These are phyloP conservation scores for Paramisgurnus dabryanus DNA, from an alignment of 2,113 vertebrate genomes.

Conservation along the genomic window DNA sequence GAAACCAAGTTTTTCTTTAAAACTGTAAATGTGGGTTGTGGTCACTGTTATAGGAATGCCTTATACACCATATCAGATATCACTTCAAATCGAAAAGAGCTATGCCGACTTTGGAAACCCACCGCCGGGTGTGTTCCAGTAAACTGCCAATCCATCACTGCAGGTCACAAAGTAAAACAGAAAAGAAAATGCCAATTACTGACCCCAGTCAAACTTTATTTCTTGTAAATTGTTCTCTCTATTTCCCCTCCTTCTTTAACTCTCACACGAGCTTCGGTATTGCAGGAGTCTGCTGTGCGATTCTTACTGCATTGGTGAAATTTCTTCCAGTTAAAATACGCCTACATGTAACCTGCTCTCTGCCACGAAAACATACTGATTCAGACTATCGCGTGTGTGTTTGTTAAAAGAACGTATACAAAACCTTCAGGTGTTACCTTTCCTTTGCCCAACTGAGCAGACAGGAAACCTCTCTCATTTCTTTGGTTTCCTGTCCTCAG, in stretches of 20 bases:
- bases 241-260: background rate
- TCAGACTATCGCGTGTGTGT: constrained; percentile 18
- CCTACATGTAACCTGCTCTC: constrained; percentile 25
- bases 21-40: constrained; percentile 53
- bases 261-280: background rate
- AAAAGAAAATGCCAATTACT: constrained; percentile 38
- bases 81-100: constrained; percentile 48
- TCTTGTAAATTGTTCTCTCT: constrained; percentile 4
- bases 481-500: constrained; percentile 47
- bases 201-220: background rate
- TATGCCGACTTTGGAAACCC: constrained; percentile 27
- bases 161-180: constrained; percentile 47
- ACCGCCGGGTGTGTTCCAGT: constrained; percentile 46
- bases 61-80: constrained; percentile 52
- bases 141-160: constrained; percentile 46
- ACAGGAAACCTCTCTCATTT: constrained; percentile 53
- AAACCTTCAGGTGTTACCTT: constrained; percentile 51
- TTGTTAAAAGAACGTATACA: constrained; percentile 43
- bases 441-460: constrained; percentile 36
- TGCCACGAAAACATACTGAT: constrained; percentile 6
- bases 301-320: constrained; percentile 11
- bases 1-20: constrained; percentile 55
- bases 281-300: background rate
- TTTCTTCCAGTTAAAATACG: constrained; percentile 24
- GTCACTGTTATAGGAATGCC: constrained; percentile 49